Percentiles rank a stretch among this genome's conserved stretches.
Evolutionary conservation across 2,113 vertebrate genomes (phyloP).

Genomic region (Pyxicephalus adspersus): DNA sequence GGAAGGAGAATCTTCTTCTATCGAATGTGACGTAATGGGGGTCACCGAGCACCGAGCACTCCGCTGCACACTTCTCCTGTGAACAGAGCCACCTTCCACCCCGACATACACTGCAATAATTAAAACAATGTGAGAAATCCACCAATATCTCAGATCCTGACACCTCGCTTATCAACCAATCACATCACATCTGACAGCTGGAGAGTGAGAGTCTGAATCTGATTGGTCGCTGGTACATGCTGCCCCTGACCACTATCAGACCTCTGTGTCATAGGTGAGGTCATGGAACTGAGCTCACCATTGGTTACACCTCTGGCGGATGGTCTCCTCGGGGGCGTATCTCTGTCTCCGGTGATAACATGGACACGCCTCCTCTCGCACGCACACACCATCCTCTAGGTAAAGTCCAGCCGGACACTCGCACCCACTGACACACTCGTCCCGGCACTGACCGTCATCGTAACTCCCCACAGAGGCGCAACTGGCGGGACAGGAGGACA

Average conservation of each 20-base stretch:
- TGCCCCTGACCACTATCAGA: too few relatives aligned
- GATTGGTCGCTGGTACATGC: too few relatives aligned
- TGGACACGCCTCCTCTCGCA: conserved; percentile 75
- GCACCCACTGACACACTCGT: conserved; percentile 85
- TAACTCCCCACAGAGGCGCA: conserved; percentile 68
- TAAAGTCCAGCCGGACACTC: conserved; percentile 79
- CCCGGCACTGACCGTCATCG: conserved; percentile 67
- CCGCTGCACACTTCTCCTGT: conserved; percentile 76
- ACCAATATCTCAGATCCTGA: too few relatives aligned
- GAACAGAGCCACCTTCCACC: conserved; percentile 83
- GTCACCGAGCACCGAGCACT: conserved; percentile 78
- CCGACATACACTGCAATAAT: conserved; percentile 73
- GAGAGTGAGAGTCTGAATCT: neutral
- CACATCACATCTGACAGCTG: too few relatives aligned
- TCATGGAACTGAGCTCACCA: conserved; percentile 73
- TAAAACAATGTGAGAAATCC: neutral
- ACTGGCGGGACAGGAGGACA: conserved; percentile 82
- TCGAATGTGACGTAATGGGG: conserved; percentile 86
- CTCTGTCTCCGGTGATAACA: conserved; percentile 79
- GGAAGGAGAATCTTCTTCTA: conserved; percentile 78
- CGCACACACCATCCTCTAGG: conserved; percentile 71
- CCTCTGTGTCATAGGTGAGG: neutral
- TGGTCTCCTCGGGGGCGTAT: conserved; percentile 73
- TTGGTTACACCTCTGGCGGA: conserved; percentile 82
- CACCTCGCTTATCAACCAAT: neutral